phyloP scores from a whole-genome alignment of 2,888 invertebrate genomes.

The Dryobota labecula region DNA sequence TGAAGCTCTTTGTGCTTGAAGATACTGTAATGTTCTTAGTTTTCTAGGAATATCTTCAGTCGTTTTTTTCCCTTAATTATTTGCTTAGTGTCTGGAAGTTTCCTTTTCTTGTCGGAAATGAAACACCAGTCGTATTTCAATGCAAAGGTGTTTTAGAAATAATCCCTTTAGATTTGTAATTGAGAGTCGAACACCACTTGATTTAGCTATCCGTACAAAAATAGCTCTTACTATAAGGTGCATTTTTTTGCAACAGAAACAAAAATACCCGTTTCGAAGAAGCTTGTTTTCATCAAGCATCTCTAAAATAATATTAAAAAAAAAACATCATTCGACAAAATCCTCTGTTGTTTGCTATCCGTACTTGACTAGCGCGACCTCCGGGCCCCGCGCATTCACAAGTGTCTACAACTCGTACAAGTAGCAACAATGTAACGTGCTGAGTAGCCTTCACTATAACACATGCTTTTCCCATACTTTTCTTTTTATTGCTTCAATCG shows the following conservation, averaged over 20 bases:
- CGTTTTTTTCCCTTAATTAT: not conserved
- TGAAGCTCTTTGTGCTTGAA: constrained; percentile 16
- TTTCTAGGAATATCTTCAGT: constrained; percentile 21
- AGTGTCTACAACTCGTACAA: constrained; percentile 56
- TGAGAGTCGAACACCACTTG: not conserved
- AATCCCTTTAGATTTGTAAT: not conserved
- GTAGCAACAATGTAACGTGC: constrained; percentile 44
- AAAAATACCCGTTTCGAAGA: no score
- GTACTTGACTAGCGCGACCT: constrained; percentile 53
- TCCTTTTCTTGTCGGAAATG: not conserved
- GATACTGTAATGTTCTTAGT: constrained; percentile 28
- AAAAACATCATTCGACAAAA: not conserved
- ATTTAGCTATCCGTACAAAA: not conserved
- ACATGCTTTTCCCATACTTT: constrained; percentile 36
- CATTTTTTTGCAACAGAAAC: not conserved
- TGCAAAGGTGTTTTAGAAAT: not conserved
- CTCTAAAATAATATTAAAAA: not conserved
- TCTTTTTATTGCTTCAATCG: constrained; percentile 35
- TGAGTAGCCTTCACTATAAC: constrained; percentile 38
- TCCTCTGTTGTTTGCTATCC: constrained; percentile 34
- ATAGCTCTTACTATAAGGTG: not conserved
- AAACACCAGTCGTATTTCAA: not conserved
- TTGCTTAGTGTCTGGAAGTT: not conserved
- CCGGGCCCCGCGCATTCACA: constrained; percentile 30
- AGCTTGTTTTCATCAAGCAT: not conserved